Conservation (phyloP, 2,113 vertebrate genomes). For the Salvelinus sp. region DNA sequence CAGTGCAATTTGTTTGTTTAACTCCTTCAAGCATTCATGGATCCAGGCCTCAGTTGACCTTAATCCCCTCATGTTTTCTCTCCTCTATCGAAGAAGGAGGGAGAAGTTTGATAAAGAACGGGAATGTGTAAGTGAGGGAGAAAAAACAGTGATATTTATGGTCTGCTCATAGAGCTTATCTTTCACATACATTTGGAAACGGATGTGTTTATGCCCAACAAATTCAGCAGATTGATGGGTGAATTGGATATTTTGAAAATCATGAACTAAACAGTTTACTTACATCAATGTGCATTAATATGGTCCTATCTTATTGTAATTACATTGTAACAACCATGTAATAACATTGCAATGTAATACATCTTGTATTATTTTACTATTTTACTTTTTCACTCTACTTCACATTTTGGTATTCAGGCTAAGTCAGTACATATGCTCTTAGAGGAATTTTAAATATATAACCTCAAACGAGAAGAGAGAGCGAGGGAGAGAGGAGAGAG, state of each 20-base stretch:
- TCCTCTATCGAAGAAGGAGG: neutral
- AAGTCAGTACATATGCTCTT: too few relatives aligned
- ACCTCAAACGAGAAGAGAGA: too few relatives aligned
- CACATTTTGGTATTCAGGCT: too few relatives aligned
- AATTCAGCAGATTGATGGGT: neutral
- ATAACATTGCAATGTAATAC: too few relatives aligned
- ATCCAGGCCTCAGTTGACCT: slow-evolving; percentile 26
- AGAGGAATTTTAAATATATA: too few relatives aligned
- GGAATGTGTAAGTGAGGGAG: slow-evolving; percentile 25
- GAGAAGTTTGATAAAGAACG: neutral
- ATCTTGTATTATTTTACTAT: too few relatives aligned
- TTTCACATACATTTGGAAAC: neutral
- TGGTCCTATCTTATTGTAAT: too few relatives aligned
- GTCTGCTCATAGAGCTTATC: neutral
- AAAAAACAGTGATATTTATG: slow-evolving; percentile 30
- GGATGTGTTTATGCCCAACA: neutral
- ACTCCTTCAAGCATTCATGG: slow-evolving; percentile 36
- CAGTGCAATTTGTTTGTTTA: slow-evolving; percentile 50
- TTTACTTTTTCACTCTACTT: too few relatives aligned
- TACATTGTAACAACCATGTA: too few relatives aligned
- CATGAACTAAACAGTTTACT: too few relatives aligned
- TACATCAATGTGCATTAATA: too few relatives aligned
- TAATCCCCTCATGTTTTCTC: slow-evolving; percentile 23
- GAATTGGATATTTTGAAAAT: neutral
- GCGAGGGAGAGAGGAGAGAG: too few relatives aligned